Percentiles rank a stretch among this genome's conserved stretches.
These are phyloP conservation scores for Philaethria dido DNA, from an alignment of 2,888 invertebrate genomes.

Conservation along the genomic window DNA sequence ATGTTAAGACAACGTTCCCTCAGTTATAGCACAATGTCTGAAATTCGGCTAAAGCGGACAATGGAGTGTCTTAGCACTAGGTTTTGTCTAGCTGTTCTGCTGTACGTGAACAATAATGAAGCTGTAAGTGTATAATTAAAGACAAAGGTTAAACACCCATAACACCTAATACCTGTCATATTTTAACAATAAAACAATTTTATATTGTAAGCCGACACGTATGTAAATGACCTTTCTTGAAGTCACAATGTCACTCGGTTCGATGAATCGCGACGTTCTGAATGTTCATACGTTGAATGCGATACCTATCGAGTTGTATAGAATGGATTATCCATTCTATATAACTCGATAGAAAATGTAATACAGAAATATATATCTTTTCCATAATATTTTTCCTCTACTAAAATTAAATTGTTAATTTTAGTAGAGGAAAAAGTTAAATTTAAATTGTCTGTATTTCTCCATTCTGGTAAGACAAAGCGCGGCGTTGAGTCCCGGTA, in stretches of 20 bases:
- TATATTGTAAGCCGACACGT: conserved; percentile 40
- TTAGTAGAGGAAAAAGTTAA: too few relatives aligned
- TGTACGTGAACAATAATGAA: background rate
- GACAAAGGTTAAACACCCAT: background rate
- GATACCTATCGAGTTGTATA: conserved; percentile 32
- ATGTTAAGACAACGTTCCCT: too few relatives aligned
- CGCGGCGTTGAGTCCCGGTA: too few relatives aligned
- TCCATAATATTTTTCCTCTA: too few relatives aligned
- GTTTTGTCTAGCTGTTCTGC: background rate
- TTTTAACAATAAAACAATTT: conserved; percentile 5
- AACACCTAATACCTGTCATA: background rate
- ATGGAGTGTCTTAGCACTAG: background rate
- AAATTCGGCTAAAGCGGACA: too few relatives aligned
- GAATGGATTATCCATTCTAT: conserved; percentile 7
- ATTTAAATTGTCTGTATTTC: too few relatives aligned
- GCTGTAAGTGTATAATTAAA: background rate
- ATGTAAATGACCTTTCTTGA: conserved; percentile 44
- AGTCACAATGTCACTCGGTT: conserved; percentile 44
- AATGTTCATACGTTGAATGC: conserved; percentile 42
- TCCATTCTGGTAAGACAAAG: too few relatives aligned
- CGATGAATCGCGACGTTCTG: conserved; percentile 43
- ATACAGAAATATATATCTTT: too few relatives aligned
- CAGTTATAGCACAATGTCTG: too few relatives aligned
- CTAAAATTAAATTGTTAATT: too few relatives aligned
- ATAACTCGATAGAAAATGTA: too few relatives aligned